Base-by-base conservation (phyloP, 2,113 vertebrate genomes). In the Rhinopomastus cyanomelas region DNA sequence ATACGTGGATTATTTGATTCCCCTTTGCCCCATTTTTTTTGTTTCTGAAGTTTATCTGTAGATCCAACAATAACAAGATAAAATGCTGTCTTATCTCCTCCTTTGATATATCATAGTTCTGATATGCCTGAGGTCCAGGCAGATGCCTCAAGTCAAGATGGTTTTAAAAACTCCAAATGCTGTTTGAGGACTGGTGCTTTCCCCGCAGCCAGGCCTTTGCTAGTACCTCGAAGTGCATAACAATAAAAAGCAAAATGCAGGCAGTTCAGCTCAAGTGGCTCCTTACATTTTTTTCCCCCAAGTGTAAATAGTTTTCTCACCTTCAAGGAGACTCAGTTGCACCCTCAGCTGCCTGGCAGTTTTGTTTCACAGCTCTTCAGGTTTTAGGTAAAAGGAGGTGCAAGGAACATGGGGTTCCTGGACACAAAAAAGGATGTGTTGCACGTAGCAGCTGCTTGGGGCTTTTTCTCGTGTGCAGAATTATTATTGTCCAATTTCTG, bases 21-120 rank as follows among this genome's bases (percentile, higher is more conserved):
- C 77, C 78, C 55, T 87, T 90, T 72, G 56, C 26, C 49, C 55
- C 81, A 30, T 5, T 27, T 9, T 73, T 75, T 80, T 73, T 39
- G 64, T 88, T 91, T 52, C 49, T 79, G 29, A 78, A 57, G 51
- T 64, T 87, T 81, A 83, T 88, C 74, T 72, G 62, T 51, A 65
- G 81, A 83, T 71, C 49, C 77, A 46, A 39, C 66, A 83, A 56
- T 18, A 81, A 81, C 61, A 87, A 73, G 49, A 86, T 60, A 36
- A 89, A 42, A 82, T 88, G 49, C 44, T 64, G 34, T 53, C 65
- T 48, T 52, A 64, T 79, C 59, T 67, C 52, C 30, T 88, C 4
- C 51, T 83, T 20, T 27, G 42, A 62, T 55, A 29, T 25, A 0
- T 4, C 14, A 55, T 52, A 62, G 74, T 74, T 77, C 56, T 44